phyloP scores from a whole-genome alignment of 2,888 invertebrate genomes.

The Agrenia bidenticulata region DNA sequence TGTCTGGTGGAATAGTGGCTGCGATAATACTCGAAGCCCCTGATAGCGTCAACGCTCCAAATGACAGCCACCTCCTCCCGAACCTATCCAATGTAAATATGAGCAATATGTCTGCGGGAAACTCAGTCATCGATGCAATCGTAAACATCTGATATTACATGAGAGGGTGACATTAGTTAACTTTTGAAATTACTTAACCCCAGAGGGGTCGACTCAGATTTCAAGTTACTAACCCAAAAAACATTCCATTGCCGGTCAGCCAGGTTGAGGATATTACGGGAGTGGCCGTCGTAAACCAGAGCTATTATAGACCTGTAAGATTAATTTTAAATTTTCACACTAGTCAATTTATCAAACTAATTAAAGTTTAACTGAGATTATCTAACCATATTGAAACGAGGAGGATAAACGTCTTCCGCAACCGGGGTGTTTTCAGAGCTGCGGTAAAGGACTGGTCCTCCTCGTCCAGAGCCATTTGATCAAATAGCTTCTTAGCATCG shows the following conservation, averaged over 20 bases:
- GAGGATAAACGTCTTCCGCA: slow-evolving; percentile 73
- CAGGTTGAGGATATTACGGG: slow-evolving; percentile 80
- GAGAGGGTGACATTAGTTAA: too few species aligned
- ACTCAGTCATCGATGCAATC: slow-evolving; percentile 75
- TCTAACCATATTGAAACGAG: slow-evolving; percentile 75
- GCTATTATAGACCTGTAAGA: slow-evolving; percentile 73
- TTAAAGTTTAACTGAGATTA: not conserved
- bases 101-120: slow-evolving; percentile 80
- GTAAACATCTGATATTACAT: too few species aligned
- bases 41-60: slow-evolving; percentile 76
- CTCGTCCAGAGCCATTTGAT: slow-evolving; percentile 58
- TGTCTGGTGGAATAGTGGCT: slow-evolving; percentile 70
- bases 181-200: too few species aligned
- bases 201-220: too few species aligned
- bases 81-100: slow-evolving; percentile 75
- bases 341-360: too few species aligned
- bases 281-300: slow-evolving; percentile 83
- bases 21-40: slow-evolving; percentile 79
- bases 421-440: slow-evolving; percentile 74
- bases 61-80: slow-evolving; percentile 82
- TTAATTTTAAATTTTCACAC: not conserved
- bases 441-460: slow-evolving; percentile 79
- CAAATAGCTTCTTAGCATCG: slow-evolving; percentile 60
- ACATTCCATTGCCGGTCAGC: slow-evolving; percentile 37
- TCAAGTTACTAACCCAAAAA: too few species aligned